Evolutionary conservation across 2,113 vertebrate species (phyloP), one percentile per base, ranked within the genome.

Genomic region (Sus scrofa): DNA sequence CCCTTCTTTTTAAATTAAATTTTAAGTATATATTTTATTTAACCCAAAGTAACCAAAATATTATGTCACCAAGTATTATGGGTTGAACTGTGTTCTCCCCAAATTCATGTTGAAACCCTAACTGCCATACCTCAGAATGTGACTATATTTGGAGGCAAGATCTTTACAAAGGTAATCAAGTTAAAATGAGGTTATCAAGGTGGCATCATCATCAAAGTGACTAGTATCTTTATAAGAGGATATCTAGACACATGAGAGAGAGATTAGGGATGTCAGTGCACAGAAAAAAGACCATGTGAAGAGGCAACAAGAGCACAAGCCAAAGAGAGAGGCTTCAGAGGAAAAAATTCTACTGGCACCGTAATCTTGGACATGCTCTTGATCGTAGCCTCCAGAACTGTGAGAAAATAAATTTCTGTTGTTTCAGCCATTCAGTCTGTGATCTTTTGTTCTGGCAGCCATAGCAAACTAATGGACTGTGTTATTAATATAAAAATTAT

Each of bases 1-100:
- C 26, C 20, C n/a, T 89, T 78, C 13, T 37, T 92, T 87, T 96
- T 78, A 11, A 37, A 71, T 88, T n/a, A 95, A 82, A 56, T 16
- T 87, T 89, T 77, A 67, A 86, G 44, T 58, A 71, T 65, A 20
- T 32, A 54, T 26, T 78, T 58, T 19, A 34, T 86, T 60, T 68
- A 86, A 74, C 12, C n/a, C 56, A 44, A 62, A 16, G 65, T 44
- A 78, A 50, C 30, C 34, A 58, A 65, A 89, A 74, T 68, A 60
- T 54, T 54, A 71, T 94, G 70, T 95, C 19, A 26, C 24, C 3
- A 20, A 83, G 63, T 87, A 24, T 65, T 58, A 75, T 14, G 32
- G 7, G 26, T 15, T 70, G 20, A 91, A 95, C 37, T 82, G 1
- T 70, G 3, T 73, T n/a, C 13, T 9, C 16, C 18, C 44, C 30